Percentiles rank a stretch among this genome's conserved stretches.
Conservation (phyloP, 1,140 invertebrate genomes). For the Melipona quadrifasciata region DNA sequence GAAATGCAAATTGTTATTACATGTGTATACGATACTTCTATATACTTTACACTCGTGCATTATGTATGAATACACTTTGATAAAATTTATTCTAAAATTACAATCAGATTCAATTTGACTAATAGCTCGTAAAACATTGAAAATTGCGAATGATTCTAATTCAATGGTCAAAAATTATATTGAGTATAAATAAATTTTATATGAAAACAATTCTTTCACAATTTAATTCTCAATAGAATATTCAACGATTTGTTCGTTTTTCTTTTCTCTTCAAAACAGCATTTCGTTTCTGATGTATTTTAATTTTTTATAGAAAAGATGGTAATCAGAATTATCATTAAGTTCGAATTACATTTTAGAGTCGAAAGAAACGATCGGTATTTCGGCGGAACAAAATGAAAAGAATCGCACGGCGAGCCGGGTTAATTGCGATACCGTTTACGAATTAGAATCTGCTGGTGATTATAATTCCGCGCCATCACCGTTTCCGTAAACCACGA, state of each 20-base stretch:
- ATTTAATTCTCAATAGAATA: not conserved
- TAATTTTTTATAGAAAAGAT: not conserved
- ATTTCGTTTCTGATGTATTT: not conserved
- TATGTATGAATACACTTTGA: too few relatives aligned
- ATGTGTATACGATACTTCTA: too few relatives aligned
- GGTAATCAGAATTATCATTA: not conserved
- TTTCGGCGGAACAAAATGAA: not conserved
- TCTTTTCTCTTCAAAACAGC: not conserved
- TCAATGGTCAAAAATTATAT: too few relatives aligned
- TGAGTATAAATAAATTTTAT: too few relatives aligned
- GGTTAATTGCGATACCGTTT: constrained; percentile 8
- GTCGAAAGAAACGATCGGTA: too few relatives aligned
- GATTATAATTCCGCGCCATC: constrained; percentile 33
- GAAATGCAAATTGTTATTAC: too few relatives aligned
- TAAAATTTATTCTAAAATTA: too few relatives aligned
- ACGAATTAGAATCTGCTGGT: constrained; percentile 32
- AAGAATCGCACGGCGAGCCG: not conserved
- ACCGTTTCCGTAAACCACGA: constrained; percentile 12
- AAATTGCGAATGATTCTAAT: too few relatives aligned
- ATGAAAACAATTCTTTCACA: not conserved
- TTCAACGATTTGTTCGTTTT: not conserved
- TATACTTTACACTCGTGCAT: too few relatives aligned
- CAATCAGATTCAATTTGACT: too few relatives aligned
- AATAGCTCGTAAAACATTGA: too few relatives aligned
- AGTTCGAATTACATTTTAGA: too few relatives aligned